Base-by-base conservation (phyloP, 2,888 invertebrate genomes). In the Chorisops tibialis region DNA sequence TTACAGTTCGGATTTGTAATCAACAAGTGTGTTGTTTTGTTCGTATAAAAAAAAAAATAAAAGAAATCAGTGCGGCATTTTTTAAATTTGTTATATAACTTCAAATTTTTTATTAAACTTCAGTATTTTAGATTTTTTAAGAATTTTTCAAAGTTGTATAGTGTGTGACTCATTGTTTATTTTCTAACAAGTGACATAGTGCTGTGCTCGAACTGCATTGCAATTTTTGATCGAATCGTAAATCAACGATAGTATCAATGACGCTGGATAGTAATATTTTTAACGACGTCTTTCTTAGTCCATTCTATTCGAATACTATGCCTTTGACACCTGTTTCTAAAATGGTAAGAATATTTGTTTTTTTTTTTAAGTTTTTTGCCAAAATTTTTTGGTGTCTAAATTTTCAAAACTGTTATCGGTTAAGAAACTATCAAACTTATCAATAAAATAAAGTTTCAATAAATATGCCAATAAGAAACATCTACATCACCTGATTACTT, bases 321-420 rank as follows among this genome's bases (percentile, higher is more conserved):
- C 76, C 75, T 65, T 68, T 77, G 48, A 77, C 77, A 65, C 77
- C 78, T 37, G 70, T 76, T 67, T 76, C 78, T 48, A 78, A 78
- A 77, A 70, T 73, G 77, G 77, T 78, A 75, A 77, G 78, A 51
- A 63, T 35, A 19, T 47, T 47, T 16, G 7, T 12, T 47, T 18
- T 47, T 14, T 4, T 47, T 47, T 47, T 18, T 47, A 12, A 41
- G 12, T 41, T 41, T 9, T n/a, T 5, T 30, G 1, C 9, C 9
- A 9, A 1, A 30, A 30, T 30, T 30, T 30, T 30, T 11, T 37
- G 7, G 37, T 37, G 7, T 37, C 7, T 9, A 37, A 37, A 9
- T 7, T 37, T 37, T 37, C 37, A 11, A 7, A 11, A 7, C 37
- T 11, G 11, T 9, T 37, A 9, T 11, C 37, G 11, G 37, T 37